These are phyloP conservation scores for Marmota flaviventris DNA, from an alignment of 2,113 vertebrate genomes.

Conservation along the genomic window DNA sequence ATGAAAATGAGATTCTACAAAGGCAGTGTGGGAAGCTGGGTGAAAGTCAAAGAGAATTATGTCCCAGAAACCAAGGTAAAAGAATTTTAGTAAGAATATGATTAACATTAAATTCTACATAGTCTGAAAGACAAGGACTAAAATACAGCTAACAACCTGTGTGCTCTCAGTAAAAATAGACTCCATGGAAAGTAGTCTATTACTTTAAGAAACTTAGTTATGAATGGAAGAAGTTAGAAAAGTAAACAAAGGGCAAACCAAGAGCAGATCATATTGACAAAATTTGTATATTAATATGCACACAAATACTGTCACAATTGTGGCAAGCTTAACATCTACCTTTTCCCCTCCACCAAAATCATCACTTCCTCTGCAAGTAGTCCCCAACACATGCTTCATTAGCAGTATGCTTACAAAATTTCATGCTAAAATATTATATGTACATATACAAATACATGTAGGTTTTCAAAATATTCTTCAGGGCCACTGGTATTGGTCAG, in stretches of 20 bases:
- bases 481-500: not conserved
- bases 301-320: not conserved
- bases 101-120: conserved; percentile 13
- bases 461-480: not conserved
- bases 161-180: not conserved
- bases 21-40: not conserved
- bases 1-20: not conserved
- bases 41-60: conserved; percentile 11
- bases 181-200: not conserved
- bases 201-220: conserved; percentile 12
- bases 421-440: not conserved
- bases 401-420: not conserved
- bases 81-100: not conserved
- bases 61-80: not conserved
- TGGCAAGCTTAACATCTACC: not conserved
- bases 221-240: not conserved
- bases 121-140: not conserved
- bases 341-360: not conserved
- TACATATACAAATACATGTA: not conserved
- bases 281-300: not conserved
- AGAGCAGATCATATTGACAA: not conserved
- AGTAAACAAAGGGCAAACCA: not conserved
- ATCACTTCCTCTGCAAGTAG: not conserved
- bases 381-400: not conserved
- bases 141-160: not conserved